Percentiles rank a stretch among this genome's conserved stretches.
These are phyloP conservation scores for Mastacembelus armatus DNA, from an alignment of 2,797 vertebrate species.

Conservation along the genomic window DNA sequence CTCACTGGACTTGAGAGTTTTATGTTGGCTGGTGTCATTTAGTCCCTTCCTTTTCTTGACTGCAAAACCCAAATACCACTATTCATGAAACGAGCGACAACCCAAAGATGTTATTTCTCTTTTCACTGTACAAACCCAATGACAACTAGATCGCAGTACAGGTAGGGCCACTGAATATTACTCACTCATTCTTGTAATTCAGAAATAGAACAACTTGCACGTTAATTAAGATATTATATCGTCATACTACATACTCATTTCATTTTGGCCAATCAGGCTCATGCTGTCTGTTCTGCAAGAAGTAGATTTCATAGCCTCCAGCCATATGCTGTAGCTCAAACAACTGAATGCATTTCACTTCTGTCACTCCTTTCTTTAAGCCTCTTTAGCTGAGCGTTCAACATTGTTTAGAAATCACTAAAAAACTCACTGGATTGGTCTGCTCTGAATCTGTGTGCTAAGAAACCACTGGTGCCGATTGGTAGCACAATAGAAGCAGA, in stretches of 20 bases:
- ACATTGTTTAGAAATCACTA: conserved; percentile 52
- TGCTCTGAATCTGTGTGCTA: background rate
- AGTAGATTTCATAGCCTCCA: conserved; percentile 65
- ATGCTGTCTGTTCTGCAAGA: conserved; percentile 39
- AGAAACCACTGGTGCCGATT: conserved; percentile 32
- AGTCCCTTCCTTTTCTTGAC: conserved; percentile 21
- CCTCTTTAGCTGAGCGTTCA: conserved; percentile 47
- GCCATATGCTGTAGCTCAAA: conserved; percentile 37
- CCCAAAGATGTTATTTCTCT: conserved; percentile 23
- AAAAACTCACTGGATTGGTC: conserved; percentile 23
- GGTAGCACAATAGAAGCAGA: conserved; percentile 19
- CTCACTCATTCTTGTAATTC: conserved; percentile 26
- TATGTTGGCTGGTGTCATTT: conserved; percentile 21
- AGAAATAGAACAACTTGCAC: conserved; percentile 29
- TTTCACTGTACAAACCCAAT: conserved; percentile 10
- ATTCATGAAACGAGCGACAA: conserved; percentile 36
- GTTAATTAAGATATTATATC: too few species aligned
- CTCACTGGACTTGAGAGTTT: conserved; percentile 41
- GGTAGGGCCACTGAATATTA: conserved; percentile 28
- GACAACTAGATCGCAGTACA: conserved; percentile 43
- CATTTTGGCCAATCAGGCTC: conserved; percentile 53
- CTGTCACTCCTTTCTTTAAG: conserved; percentile 40
- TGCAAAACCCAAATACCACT: conserved; percentile 34
- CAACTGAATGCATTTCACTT: conserved; percentile 38
- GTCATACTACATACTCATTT: conserved; percentile 55